Evolutionary conservation across 2,797 vertebrate genomes (phyloP).

Genomic region (Phaenicophaeus curvirostris): DNA sequence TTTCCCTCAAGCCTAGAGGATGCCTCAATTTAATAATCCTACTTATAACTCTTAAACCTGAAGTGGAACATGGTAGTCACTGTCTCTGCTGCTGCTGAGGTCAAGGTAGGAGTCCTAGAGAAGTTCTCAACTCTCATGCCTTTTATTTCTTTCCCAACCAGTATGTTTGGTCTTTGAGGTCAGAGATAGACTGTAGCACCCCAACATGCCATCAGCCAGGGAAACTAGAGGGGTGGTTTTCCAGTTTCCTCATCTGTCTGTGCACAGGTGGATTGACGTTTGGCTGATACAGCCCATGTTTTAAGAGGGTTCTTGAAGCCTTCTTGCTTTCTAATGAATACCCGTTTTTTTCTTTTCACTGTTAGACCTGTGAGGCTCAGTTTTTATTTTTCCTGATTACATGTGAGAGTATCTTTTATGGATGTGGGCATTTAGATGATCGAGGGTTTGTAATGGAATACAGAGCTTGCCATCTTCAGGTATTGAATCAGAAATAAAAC

Average conservation of each 20-base stretch:
- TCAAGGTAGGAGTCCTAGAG: not conserved
- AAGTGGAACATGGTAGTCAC: not conserved
- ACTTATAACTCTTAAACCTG: not conserved
- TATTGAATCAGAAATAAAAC: not conserved
- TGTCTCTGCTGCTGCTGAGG: not conserved
- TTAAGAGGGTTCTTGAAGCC: not conserved
- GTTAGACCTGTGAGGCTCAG: not conserved
- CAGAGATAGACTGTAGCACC: not conserved
- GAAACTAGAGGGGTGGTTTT: not conserved
- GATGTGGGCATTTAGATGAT: conserved; percentile 3
- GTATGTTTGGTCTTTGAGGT: not conserved
- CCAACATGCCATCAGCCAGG: not conserved
- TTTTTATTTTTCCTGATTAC: not conserved
- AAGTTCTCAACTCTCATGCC: not conserved
- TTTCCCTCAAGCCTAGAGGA: not conserved
- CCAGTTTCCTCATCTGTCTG: not conserved
- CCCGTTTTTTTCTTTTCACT: not conserved
- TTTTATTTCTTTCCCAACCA: not conserved
- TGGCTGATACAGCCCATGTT: not conserved
- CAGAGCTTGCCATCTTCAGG: conserved; percentile 39
- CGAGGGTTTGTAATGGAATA: conserved; percentile 64
- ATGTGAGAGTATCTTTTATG: not conserved
- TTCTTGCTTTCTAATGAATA: not conserved
- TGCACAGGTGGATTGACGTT: not conserved
- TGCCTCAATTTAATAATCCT: not conserved